These are phyloP conservation scores for Kradibia gibbosae DNA, from an alignment of 1,140 invertebrate species.

Conservation along the genomic window DNA sequence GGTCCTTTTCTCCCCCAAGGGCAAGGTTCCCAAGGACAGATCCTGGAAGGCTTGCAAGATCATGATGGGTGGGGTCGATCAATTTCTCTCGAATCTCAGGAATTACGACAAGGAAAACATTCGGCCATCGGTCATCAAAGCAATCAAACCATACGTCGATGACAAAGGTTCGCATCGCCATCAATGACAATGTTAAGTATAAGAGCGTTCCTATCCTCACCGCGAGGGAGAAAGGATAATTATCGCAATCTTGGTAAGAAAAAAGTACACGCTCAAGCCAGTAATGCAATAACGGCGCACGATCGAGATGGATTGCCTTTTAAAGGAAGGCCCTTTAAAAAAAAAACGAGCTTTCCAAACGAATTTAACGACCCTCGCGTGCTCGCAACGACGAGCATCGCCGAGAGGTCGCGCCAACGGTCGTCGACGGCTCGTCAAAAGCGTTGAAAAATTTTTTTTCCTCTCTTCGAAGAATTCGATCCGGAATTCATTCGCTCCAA, in stretches of 20 bases:
- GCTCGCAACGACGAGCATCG: too few relatives aligned
- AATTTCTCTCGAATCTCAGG: constrained; percentile 87
- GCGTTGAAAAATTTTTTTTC: neutral
- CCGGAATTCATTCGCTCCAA: constrained; percentile 89
- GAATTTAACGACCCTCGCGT: too few relatives aligned
- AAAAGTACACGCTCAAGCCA: too few relatives aligned
- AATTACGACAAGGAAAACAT: constrained; percentile 97
- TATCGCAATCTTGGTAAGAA: too few relatives aligned
- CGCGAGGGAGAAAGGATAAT: too few relatives aligned
- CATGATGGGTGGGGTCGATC: constrained; percentile 88
- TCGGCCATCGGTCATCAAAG: constrained; percentile 88
- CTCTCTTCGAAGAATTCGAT: constrained; percentile 80
- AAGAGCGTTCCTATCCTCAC: too few relatives aligned
- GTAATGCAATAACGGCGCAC: too few relatives aligned
- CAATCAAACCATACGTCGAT: constrained; percentile 74
- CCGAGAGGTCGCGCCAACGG: too few relatives aligned
- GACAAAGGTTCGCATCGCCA: constrained; percentile 62
- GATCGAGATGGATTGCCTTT: neutral
- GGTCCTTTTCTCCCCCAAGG: constrained; percentile 87
- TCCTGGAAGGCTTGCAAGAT: constrained; percentile 94
- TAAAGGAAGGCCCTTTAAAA: too few relatives aligned
- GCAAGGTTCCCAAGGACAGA: constrained; percentile 92
- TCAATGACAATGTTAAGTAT: too few relatives aligned
- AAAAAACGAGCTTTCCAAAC: too few relatives aligned
- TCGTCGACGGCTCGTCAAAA: too few relatives aligned